These are phyloP conservation scores for Parnassius apollo DNA, from an alignment of 2,888 invertebrate genomes.

Conservation along the genomic window DNA sequence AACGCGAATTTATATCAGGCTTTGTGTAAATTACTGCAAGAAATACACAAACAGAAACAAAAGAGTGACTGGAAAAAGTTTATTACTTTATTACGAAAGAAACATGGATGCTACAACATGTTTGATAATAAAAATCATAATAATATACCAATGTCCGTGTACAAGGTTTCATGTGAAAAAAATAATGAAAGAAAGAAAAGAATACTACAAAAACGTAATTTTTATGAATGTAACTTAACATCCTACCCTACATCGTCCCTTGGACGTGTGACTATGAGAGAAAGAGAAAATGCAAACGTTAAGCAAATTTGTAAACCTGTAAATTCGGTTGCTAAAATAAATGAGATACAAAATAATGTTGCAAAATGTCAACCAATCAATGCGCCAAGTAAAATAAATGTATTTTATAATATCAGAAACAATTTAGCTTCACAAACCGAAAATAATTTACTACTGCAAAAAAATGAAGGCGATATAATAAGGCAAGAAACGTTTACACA, in stretches of 20 bases:
- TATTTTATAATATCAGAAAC: background rate
- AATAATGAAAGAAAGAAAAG: background rate
- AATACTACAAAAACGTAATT: slow-evolving; percentile 14
- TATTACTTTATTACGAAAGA: slow-evolving; percentile 57
- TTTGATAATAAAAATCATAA: background rate
- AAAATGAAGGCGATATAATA: slow-evolving; percentile 1
- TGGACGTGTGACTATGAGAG: slow-evolving; percentile 41
- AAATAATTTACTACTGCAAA: slow-evolving; percentile 1
- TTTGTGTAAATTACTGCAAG: slow-evolving; percentile 45
- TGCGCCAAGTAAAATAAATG: background rate
- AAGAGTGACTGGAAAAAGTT: slow-evolving; percentile 57
- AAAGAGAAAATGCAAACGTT: slow-evolving; percentile 33
- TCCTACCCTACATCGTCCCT: slow-evolving; percentile 53
- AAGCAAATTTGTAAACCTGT: slow-evolving; percentile 2
- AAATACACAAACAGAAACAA: slow-evolving; percentile 52
- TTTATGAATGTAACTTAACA: slow-evolving; percentile 23
- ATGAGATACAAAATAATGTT: slow-evolving; percentile 1
- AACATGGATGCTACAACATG: slow-evolving; percentile 35
- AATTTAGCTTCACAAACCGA: slow-evolving; percentile 2
- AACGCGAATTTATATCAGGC: slow-evolving; percentile 50
- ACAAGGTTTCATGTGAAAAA: slow-evolving; percentile 4
- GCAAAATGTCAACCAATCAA: background rate
- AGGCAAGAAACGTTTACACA: slow-evolving; percentile 1
- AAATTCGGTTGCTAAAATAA: background rate
- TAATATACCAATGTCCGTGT: background rate